phyloP scores from a whole-genome alignment of 2,888 invertebrate genomes.

The Vesta saturnalis region DNA sequence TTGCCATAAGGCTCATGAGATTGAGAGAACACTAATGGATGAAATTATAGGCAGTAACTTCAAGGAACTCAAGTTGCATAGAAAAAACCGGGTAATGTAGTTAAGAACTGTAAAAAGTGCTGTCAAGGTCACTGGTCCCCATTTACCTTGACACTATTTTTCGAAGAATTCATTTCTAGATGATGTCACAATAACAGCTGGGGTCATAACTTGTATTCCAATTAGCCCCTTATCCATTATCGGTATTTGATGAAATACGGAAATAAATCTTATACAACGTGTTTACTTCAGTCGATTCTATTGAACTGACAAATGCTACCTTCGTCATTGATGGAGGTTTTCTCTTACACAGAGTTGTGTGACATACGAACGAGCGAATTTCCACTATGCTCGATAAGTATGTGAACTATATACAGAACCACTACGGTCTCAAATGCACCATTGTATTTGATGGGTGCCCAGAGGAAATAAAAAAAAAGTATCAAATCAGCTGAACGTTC shows the following conservation, averaged over 20 bases:
- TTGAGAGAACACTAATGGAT: too few species aligned
- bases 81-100: too few species aligned
- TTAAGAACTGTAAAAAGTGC: not conserved
- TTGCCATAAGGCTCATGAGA: slow-evolving; percentile 1
- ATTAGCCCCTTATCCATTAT: not conserved
- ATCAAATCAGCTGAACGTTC: not conserved
- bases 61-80: slow-evolving; percentile 2
- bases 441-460: not conserved
- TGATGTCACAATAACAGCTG: not conserved
- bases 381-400: too few species aligned
- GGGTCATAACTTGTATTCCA: not conserved
- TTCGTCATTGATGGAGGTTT: not conserved
- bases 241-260: not conserved
- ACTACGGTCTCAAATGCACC: not conserved
- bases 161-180: not conserved
- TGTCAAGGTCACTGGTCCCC: not conserved
- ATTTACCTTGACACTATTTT: not conserved
- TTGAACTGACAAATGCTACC: too few species aligned
- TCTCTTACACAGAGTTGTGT: too few species aligned
- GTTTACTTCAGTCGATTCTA: not conserved
- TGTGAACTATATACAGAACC: too few species aligned
- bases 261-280: not conserved
- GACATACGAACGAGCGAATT: not conserved
- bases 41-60: too few species aligned
- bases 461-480: not conserved